Conservation (phyloP, 2,888 invertebrate genomes). For the Parnassius apollo region DNA sequence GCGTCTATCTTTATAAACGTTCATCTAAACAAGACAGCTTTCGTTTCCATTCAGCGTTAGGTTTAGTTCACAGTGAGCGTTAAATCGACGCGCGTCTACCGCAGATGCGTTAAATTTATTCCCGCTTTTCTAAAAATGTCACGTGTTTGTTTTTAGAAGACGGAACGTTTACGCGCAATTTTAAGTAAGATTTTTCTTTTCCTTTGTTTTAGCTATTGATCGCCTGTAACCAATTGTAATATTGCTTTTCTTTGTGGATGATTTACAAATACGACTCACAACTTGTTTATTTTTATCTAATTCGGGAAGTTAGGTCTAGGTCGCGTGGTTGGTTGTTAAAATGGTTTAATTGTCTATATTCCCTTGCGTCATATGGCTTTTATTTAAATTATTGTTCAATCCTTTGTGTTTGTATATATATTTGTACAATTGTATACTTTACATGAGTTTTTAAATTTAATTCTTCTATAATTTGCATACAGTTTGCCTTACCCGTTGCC, state of each 20-base stretch:
- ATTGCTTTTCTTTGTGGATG: background rate
- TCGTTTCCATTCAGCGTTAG: conserved; percentile 39
- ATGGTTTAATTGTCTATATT: too few species aligned
- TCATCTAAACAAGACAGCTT: conserved; percentile 29
- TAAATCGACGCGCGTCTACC: conserved; percentile 31
- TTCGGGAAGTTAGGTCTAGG: conserved; percentile 2
- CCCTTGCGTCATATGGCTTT: too few species aligned
- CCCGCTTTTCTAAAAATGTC: conserved; percentile 16
- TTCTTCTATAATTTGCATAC: too few species aligned
- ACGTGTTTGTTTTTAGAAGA: conserved; percentile 17
- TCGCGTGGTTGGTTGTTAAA: background rate
- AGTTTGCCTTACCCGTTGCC: too few species aligned
- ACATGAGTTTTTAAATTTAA: too few species aligned
- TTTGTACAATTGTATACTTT: too few species aligned
- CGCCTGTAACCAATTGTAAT: background rate
- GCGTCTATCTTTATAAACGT: conserved; percentile 31
- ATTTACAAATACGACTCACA: background rate
- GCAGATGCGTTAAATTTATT: conserved; percentile 24
- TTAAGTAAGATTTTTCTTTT: conserved; percentile 17
- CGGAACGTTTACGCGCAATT: conserved; percentile 11
- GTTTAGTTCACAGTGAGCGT: conserved; percentile 39
- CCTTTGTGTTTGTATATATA: too few species aligned
- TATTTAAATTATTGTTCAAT: too few species aligned
- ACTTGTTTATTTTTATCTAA: conserved; percentile 7
- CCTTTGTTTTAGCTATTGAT: background rate